A percentile compares a stretch with the other conserved stretches of the same genome.
These are phyloP conservation scores for Antheraea assamensis DNA, from an alignment of 2,888 invertebrate genomes.

Conservation along the genomic window DNA sequence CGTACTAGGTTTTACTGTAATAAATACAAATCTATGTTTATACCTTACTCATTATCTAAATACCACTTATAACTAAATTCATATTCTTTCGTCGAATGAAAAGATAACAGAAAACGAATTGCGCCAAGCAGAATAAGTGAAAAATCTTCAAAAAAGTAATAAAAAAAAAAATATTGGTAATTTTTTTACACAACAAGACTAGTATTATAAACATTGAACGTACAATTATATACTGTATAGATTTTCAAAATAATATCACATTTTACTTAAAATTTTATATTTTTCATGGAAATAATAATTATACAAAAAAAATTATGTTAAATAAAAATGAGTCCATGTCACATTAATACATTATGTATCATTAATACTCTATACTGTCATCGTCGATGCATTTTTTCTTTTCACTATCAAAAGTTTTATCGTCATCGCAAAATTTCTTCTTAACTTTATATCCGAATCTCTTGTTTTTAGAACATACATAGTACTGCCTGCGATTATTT, in stretches of 20 bases:
- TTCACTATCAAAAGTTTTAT: constrained; percentile 66
- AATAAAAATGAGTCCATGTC: neutral
- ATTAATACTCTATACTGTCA: constrained; percentile 56
- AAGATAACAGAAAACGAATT: neutral
- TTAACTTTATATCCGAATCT: constrained; percentile 53
- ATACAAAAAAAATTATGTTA: neutral
- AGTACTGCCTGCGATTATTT: constrained; percentile 70
- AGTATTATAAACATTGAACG: neutral
- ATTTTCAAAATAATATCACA: neutral
- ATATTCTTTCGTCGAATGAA: neutral
- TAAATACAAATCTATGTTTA: no score
- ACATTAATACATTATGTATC: neutral
- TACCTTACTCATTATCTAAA: neutral
- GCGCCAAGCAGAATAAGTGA: neutral
- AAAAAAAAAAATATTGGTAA: no score
- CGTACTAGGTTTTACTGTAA: no score
- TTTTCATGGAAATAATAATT: neutral
- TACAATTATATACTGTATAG: neutral
- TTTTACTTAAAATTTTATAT: neutral
- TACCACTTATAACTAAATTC: neutral
- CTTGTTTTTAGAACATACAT: constrained; percentile 60
- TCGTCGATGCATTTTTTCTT: constrained; percentile 61
- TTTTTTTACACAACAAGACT: neutral
- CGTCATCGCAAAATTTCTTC: constrained; percentile 66
- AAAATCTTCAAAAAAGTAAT: no score